Conservation (phyloP, 2,888 invertebrate species). For the Apamea sordens region DNA sequence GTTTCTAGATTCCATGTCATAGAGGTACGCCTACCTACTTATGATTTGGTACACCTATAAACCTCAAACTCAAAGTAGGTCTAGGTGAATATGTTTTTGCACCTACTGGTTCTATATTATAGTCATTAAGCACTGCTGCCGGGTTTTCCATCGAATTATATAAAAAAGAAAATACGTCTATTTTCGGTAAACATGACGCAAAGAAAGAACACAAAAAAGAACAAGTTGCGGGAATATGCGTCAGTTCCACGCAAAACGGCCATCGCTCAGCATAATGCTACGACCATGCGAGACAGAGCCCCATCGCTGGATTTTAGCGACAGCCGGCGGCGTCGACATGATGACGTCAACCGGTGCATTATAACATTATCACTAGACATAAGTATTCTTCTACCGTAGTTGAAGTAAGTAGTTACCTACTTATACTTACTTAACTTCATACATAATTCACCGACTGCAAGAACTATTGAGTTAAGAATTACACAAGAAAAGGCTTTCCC, state of each 20-base stretch:
- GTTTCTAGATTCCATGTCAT: slow-evolving; percentile 12
- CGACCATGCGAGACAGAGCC: neutral
- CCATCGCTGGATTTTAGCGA: neutral
- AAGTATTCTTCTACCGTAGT: slow-evolving; percentile 31
- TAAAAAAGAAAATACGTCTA: neutral
- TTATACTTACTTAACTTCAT: slow-evolving; percentile 25
- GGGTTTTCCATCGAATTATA: slow-evolving; percentile 17
- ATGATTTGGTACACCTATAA: slow-evolving; percentile 24
- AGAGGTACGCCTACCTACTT: neutral
- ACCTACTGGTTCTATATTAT: neutral
- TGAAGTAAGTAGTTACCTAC: neutral
- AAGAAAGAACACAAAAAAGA: neutral
- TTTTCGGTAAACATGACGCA: neutral
- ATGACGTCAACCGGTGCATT: neutral
- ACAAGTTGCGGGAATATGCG: neutral
- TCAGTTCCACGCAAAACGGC: neutral
- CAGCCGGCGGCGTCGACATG: neutral
- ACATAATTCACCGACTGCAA: slow-evolving; percentile 32
- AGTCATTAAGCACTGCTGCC: neutral
- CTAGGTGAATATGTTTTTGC: neutral
- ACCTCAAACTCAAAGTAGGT: slow-evolving; percentile 27
- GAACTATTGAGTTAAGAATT: slow-evolving; percentile 7
- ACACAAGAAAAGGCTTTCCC: slow-evolving; percentile 37
- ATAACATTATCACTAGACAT: slow-evolving; percentile 31
- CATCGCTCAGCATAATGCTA: neutral